A percentile compares a stretch with the other conserved stretches of the same genome.
These are phyloP conservation scores for Ophioninae sp. DNA, from an alignment of 2,888 invertebrate species.

Conservation along the genomic window DNA sequence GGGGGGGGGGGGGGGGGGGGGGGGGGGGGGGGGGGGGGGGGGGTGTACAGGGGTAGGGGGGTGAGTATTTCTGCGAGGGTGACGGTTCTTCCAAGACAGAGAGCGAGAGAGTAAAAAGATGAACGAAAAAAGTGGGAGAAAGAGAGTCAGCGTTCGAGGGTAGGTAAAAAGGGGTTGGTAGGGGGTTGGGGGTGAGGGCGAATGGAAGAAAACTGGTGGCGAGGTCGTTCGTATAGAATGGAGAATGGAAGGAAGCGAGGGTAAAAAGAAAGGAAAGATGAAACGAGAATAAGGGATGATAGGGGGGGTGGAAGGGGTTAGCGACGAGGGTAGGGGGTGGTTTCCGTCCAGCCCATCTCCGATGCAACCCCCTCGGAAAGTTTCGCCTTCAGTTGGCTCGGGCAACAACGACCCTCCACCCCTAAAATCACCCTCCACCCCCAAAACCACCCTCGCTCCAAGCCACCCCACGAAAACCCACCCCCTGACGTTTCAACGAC, in stretches of 20 bases:
- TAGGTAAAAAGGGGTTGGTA: slow-evolving; percentile 34
- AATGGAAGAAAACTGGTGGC: slow-evolving; percentile 58
- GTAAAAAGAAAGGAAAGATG: slow-evolving; percentile 44
- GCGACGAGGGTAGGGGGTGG: slow-evolving; percentile 37
- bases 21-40: slow-evolving; percentile 49
- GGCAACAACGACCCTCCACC: slow-evolving; percentile 49
- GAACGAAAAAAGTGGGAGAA: slow-evolving; percentile 9
- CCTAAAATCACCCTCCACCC: slow-evolving; percentile 4
- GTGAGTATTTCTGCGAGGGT: slow-evolving; percentile 36
- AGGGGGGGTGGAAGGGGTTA: slow-evolving; percentile 31
- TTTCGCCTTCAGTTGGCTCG: slow-evolving; percentile 59
- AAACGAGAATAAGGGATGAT: slow-evolving; percentile 55
- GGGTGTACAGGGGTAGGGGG: slow-evolving; percentile 54
- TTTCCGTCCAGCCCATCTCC: slow-evolving; percentile 60
- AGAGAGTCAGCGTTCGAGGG: slow-evolving; percentile 37
- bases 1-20: too few species aligned
- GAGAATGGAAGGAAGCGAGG: slow-evolving; percentile 42
- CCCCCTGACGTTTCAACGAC: slow-evolving; percentile 60
- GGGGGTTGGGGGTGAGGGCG: slow-evolving; percentile 54
- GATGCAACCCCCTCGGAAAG: slow-evolving; percentile 52
- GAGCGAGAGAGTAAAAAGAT: neutral
- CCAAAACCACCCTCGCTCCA: neutral
- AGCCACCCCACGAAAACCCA: slow-evolving; percentile 45
- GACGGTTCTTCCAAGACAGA: neutral
- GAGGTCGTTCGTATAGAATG: slow-evolving; percentile 44